These are phyloP conservation scores for Nasonia longicornis DNA, from an alignment of 1,140 invertebrate genomes.

Conservation along the genomic window DNA sequence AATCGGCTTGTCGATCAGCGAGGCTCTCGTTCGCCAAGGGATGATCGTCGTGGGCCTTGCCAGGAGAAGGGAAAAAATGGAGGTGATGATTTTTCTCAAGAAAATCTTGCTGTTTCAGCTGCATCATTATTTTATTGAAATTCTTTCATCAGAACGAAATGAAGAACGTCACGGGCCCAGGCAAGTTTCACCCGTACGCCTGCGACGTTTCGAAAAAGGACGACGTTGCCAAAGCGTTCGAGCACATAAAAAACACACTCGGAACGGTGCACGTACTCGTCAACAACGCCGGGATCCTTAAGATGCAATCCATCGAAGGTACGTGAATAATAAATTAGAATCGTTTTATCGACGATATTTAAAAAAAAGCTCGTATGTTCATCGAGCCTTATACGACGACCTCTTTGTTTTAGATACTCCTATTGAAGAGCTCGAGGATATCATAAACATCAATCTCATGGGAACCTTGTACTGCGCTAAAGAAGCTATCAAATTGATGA, in stretches of 20 bases:
- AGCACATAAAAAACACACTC: constrained; percentile 69
- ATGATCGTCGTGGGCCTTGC: constrained; percentile 10
- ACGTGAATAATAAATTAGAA: constrained; percentile 56
- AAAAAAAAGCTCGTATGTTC: no score
- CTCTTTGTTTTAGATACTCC: not conserved
- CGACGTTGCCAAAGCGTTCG: constrained; percentile 73
- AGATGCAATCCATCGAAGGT: constrained; percentile 23
- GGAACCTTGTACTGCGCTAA: constrained; percentile 71
- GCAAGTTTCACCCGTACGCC: constrained; percentile 60
- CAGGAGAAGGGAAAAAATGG: constrained; percentile 2
- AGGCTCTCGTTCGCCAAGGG: not conserved
- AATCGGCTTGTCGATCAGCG: not conserved
- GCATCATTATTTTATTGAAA: no score
- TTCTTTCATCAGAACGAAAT: constrained; percentile 46
- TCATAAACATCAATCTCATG: constrained; percentile 70
- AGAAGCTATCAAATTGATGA: constrained; percentile 73
- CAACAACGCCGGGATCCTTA: constrained; percentile 76
- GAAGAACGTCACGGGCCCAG: constrained; percentile 50
- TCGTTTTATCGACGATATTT: not conserved
- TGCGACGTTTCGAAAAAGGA: constrained; percentile 74
- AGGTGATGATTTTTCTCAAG: not conserved
- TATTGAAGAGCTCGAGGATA: not conserved
- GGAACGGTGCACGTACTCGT: constrained; percentile 76
- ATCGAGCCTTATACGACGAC: no score
- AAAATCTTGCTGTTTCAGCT: no score